Conservation (phyloP, 2,113 vertebrate species). For the Rhinolophus ferrumequinum region DNA sequence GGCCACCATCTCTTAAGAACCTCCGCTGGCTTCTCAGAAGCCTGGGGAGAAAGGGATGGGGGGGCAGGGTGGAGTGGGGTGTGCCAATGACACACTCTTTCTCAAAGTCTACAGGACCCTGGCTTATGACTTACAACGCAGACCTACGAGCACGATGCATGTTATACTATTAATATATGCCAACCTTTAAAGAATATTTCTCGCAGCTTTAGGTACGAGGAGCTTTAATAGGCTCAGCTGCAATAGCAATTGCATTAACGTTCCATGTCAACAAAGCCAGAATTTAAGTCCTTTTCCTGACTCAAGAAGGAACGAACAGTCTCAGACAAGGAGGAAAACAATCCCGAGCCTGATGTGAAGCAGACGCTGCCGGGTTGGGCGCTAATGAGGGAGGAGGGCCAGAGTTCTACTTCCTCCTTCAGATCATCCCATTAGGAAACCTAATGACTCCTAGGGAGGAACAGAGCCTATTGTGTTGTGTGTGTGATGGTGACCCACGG, state of each 20-base stretch:
- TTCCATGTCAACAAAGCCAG: slow-evolving; percentile 64
- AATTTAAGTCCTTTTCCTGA: slow-evolving; percentile 69
- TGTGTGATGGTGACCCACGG: neutral
- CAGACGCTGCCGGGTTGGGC: slow-evolving; percentile 77
- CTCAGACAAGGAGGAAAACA: slow-evolving; percentile 81
- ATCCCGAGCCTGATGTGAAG: slow-evolving; percentile 77
- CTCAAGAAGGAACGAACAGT: slow-evolving; percentile 71
- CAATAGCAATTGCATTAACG: slow-evolving; percentile 60
- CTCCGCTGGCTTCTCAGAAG: neutral
- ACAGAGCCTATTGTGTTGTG: neutral
- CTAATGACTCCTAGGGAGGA: slow-evolving; percentile 59
- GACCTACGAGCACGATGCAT: slow-evolving; percentile 20
- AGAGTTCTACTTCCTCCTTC: slow-evolving; percentile 73
- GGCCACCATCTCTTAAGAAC: slow-evolving; percentile 12
- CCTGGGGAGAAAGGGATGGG: neutral
- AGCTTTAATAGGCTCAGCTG: slow-evolving; percentile 59
- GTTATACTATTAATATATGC: slow-evolving; percentile 27
- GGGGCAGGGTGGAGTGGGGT: neutral
- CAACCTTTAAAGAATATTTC: slow-evolving; percentile 53
- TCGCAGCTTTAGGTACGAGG: slow-evolving; percentile 14
- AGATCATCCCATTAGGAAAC: slow-evolving; percentile 78
- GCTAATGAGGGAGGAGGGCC: slow-evolving; percentile 68
- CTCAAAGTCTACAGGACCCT: neutral
- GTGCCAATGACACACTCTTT: neutral
- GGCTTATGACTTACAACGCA: slow-evolving; percentile 34